Conservation (phyloP, 2,113 vertebrate genomes). For the Cyanoliseus patagonus region DNA sequence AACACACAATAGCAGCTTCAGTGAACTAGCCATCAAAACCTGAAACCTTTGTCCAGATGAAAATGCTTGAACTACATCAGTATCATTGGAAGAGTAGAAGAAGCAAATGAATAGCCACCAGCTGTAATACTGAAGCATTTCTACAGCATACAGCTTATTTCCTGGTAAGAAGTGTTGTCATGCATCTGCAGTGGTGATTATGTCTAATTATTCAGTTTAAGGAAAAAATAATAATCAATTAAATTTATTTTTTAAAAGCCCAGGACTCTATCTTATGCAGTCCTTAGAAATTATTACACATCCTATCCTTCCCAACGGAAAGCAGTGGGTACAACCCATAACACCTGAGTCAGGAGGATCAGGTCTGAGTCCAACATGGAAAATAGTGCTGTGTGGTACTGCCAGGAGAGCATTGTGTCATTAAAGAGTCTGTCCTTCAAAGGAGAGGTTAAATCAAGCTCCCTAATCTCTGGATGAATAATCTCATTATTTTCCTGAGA, state of each 20-base stretch:
- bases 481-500: constrained; percentile 47
- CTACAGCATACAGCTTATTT: not conserved
- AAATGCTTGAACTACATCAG: not conserved
- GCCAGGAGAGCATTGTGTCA: not conserved
- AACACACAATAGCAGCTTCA: not conserved
- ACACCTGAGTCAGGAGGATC: not conserved
- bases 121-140: not conserved
- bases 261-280: not conserved
- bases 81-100: not conserved
- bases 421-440: not conserved
- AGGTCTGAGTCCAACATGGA: not conserved
- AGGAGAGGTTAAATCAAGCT: constrained; percentile 11
- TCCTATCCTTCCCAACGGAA: not conserved
- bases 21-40: not conserved
- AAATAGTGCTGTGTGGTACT: not conserved
- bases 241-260: not conserved
- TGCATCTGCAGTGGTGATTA: not conserved
- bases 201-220: not conserved
- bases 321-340: not conserved
- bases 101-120: not conserved
- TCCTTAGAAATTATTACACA: not conserved
- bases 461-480: constrained; percentile 41
- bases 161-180: not conserved
- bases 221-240: not conserved
- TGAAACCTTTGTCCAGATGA: not conserved